phyloP scores from a whole-genome alignment of 2,888 invertebrate species.

The Asteroscopus sphinx region DNA sequence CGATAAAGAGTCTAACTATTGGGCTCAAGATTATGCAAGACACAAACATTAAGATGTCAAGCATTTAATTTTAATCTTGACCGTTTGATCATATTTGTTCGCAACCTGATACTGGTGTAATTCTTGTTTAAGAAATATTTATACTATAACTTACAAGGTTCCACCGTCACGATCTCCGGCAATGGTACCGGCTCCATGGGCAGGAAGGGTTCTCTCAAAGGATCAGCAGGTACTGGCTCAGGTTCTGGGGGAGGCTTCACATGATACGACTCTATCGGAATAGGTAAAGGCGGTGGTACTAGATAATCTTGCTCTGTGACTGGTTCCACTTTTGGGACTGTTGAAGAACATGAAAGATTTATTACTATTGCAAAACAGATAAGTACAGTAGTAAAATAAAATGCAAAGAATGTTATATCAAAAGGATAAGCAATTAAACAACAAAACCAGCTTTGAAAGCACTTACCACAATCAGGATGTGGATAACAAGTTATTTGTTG shows the following conservation, averaged over 20 bases:
- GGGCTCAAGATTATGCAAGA: no score
- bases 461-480: conserved; percentile 70
- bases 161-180: conserved; percentile 36
- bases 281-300: conserved; percentile 37
- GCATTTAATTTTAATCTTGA: no score
- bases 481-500: conserved; percentile 67
- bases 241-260: conserved; percentile 29
- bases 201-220: conserved; percentile 10
- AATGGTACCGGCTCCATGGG: conserved; percentile 27
- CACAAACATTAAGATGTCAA: no score
- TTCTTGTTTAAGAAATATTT: not conserved
- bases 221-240: conserved; percentile 21
- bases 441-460: no score
- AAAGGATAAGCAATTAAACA: no score
- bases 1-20: no score
- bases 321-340: conserved; percentile 26
- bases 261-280: conserved; percentile 27
- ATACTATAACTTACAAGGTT: conserved; percentile 38
- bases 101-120: not conserved
- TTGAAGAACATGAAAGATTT: not conserved
- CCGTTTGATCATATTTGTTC: no score
- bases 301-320: conserved; percentile 12
- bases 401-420: not conserved
- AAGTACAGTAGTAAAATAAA: not conserved
- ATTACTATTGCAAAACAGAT: not conserved